Base-by-base conservation (phyloP, 2,113 vertebrate species). In the Chloroceryle aenea region DNA sequence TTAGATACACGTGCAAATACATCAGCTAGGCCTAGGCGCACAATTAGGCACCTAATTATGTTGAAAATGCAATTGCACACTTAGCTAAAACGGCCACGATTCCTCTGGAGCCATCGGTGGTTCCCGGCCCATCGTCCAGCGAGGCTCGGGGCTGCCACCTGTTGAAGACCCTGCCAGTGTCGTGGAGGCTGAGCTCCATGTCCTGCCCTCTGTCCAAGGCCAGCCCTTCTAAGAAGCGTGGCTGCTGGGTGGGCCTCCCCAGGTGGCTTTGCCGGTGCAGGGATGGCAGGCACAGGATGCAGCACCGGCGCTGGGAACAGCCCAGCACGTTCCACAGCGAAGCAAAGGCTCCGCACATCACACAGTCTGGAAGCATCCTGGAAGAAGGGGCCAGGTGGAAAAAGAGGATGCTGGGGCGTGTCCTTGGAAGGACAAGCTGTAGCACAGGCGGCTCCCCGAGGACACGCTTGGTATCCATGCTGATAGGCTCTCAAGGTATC, bases 11-110 rank as follows among this genome's bases (percentile, higher is more conserved):
- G 2, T 75, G 80, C 71, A 87, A 63, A 86, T 72, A 90, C 15
- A 77, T 87, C 78, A 93, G 55, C 74, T 52, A 74, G 89, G 90
- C 92, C 87, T 89, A 82, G 91, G 89, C 14, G 8, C 90, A 64
- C 86, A 94, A 91, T 97, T 97, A 97, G 90, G 93, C 90, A 86
- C 59, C 85, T 95, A 95, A 97, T 97, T 96, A 72, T 1, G 61
- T 89, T 93, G 95, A 89, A 93, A 97, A 96, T 59, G 71, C 90
- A 89, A 91, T 78, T 86, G 94, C 82, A 86, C 69, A 25, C 53
- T 90, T 81, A 76, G 80, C 77, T 59, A 6, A 29, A n/a, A 32
- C 4, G 40, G 67, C 79, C 76, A 22, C 1, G 1, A 18, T 47
- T 20, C 61, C 64, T 20, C 22, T 8, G 68, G 18, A 43, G 82